Evolutionary conservation across 2,888 invertebrate species (phyloP), one percentile per base, ranked within the genome.

Genomic region (Abscondita cerata): DNA sequence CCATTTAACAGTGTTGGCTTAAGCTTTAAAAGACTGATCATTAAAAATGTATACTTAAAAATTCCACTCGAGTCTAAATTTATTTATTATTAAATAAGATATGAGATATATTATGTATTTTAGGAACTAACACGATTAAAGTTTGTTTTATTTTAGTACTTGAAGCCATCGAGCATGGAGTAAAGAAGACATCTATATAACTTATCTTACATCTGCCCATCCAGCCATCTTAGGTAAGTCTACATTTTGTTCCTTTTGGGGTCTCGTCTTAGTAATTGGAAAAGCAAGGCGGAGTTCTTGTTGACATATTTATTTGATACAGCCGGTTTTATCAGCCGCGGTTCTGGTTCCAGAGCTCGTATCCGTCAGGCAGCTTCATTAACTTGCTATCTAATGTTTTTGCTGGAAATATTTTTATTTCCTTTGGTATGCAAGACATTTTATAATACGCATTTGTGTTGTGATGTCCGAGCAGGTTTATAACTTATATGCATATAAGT

Each of bases 221-320:
- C 67, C 77, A 73, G 78, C 78, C 78, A 78, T 78, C 73, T 76
- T 77, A 75, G 78, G 78, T 78, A 69, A 78, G 78, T 76, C 59
- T 69, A 68, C 73, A 75, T 75, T 73, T 75, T 75, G 70, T 70
- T 71, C 68, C 65, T 73, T 72, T 72, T 70, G 70, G 72, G 72
- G 72, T 68, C 59, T 60, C 66, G 59, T 68, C 66, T 68, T 69
- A 63, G 70, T 76, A 76, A 76, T 76, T 75, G 75, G 76, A 73
- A 73, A 72, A 69, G 70, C 72, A 71, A 75, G 78, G 79, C 76
- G 77, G 77, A 72, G 76, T 72, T 68, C 71, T 70, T 59, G 76
- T 77, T 79, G 80, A 80, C 79, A 78, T 79, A 76, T 80, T 79
- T 80, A 80, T 80, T 78, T 75, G 78, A 78, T 76, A 71, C 76